Evolutionary conservation across 2,113 vertebrate genomes (phyloP).

Genomic region (Podilymbus podiceps): DNA sequence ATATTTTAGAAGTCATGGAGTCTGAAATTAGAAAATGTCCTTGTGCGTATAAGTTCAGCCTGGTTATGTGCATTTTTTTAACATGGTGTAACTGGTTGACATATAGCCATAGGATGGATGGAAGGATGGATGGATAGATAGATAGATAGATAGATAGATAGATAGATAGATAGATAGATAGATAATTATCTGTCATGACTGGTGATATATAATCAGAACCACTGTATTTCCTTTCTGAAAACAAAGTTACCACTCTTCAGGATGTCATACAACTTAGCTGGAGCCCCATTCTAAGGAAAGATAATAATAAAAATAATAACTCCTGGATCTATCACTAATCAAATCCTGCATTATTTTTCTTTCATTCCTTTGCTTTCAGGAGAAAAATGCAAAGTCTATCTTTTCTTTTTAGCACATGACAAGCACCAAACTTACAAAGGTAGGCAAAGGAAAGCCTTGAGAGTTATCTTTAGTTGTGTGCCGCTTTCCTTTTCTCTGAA

Average conservation of each 20-base stretch:
- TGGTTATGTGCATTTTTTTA: neutral
- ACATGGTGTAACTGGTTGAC: neutral
- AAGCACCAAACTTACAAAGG: neutral
- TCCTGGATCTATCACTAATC: neutral
- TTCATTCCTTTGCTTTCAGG: neutral
- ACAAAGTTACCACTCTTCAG: neutral
- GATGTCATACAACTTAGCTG: neutral
- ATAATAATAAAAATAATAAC: neutral
- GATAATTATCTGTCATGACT: neutral
- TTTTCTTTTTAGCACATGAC: neutral
- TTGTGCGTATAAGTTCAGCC: neutral
- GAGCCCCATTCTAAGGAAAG: neutral
- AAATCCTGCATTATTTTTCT: neutral
- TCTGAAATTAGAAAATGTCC: neutral
- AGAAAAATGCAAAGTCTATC: neutral
- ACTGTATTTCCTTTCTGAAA: neutral
- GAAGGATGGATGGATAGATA: neutral
- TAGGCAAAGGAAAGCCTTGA: neutral
- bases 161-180: neutral
- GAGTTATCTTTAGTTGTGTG: neutral
- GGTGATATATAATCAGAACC: neutral
- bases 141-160: neutral
- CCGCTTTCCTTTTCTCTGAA: neutral
- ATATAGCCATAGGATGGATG: neutral
- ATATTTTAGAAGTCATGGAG: neutral